Percentiles rank a stretch among this genome's conserved stretches.
Conservation (phyloP, 2,113 vertebrate species). For the Actenoides hombroni region DNA sequence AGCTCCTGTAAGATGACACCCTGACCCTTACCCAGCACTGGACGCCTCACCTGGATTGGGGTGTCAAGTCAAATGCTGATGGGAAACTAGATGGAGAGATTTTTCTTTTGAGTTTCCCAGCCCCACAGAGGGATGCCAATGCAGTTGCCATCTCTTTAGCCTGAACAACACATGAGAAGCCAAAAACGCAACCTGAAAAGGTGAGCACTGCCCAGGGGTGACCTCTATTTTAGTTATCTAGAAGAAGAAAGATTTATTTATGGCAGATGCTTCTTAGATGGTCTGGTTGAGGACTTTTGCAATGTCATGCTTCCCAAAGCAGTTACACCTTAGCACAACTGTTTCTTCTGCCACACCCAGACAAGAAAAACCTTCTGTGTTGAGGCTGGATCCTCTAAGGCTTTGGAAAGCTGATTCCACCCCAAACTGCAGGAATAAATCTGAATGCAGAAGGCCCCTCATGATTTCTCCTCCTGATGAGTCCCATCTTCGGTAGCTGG, state of each 20-base stretch:
- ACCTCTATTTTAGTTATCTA: neutral
- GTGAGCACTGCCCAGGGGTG: neutral
- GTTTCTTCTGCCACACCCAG: neutral
- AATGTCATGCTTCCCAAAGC: neutral
- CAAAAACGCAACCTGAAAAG: neutral
- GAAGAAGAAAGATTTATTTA: neutral
- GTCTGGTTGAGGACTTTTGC: neutral
- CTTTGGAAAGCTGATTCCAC: neutral
- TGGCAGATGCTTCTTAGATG: neutral
- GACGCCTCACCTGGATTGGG: neutral
- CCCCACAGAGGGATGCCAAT: neutral
- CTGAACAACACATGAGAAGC: neutral
- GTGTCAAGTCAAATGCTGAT: neutral
- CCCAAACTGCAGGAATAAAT: neutral
- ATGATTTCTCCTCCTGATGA: neutral
- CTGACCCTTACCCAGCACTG: too few relatives aligned
- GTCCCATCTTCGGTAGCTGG: neutral
- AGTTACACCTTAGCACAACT: neutral
- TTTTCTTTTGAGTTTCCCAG: neutral
- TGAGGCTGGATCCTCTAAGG: neutral
- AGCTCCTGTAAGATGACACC: rapidly evolving
- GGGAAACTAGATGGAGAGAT: neutral
- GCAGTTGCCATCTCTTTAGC: neutral
- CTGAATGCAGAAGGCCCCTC: neutral
- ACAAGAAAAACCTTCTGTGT: neutral